Base-by-base conservation (phyloP, 2,888 invertebrate genomes). In the Argyresthia goedartella region DNA sequence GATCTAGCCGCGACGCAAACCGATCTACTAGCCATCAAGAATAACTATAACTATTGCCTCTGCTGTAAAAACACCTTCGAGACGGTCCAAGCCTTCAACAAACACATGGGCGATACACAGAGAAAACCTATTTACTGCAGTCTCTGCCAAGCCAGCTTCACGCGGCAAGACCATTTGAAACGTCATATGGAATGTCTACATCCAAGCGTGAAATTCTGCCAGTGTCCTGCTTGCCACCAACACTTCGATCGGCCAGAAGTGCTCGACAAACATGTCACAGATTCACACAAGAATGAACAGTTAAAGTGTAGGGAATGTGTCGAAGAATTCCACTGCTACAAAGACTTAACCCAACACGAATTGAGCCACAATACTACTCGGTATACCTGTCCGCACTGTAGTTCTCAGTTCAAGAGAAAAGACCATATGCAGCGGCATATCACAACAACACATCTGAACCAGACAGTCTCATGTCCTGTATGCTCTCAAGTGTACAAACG, bases 371-470 rank as follows among this genome's bases (percentile, higher is more conserved):
- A 59, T 1, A 54, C 59, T 0, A 67, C 67, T 0, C 59, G 67
- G 6, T 76, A 77, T 42, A 4, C 60, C 0, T 79, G 79, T 39
- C 57, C 63, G 0, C 66, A 72, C 6, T 79, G 79, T 51, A 56
- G 65, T 0, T 61, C 65, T 0, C 61, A 64, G 0, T 79, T 76
- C 46, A 79, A 78, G 39, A 55, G 79, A 0, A 54, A 69, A 8
- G 79, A 79, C 50, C 79, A 79, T 36, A 73, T 79, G 74, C 35
- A 75, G 0, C 59, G 79, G 4, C 79, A 79, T 51, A 56, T 74
- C 0, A 76, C 74, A 33, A 69, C 74, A 0, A 66, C 70, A 43
- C 79, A 79, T 58, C 56, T 73, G 13, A 71, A 73, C 3, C 59
- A 67, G 33, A 55, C 59, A 6, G 64, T 68, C 0, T 55, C 57